phyloP scores from a whole-genome alignment of 2,113 vertebrate genomes.

The Prunella fulvescens region DNA sequence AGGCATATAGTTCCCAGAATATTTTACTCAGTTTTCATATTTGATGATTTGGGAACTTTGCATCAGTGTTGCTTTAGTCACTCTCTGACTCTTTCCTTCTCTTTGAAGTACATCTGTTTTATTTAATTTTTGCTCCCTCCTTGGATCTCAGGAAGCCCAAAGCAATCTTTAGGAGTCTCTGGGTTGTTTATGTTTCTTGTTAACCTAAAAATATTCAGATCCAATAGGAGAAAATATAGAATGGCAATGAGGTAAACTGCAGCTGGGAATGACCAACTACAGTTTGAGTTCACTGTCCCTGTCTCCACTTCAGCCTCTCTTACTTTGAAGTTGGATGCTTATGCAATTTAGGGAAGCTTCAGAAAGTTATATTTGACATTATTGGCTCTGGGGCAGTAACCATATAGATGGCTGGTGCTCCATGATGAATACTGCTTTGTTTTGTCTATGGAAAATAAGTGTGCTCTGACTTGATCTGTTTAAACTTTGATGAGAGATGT shows the following conservation, averaged over 20 bases:
- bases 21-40: not conserved
- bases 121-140: not conserved
- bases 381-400: not conserved
- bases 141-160: not conserved
- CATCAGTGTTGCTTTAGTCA: not conserved
- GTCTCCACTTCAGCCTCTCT: not conserved
- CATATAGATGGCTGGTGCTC: not conserved
- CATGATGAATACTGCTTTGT: not conserved
- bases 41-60: not conserved
- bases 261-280: not conserved
- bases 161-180: not conserved
- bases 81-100: not conserved
- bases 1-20: not conserved
- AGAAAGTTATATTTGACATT: not conserved
- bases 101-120: not conserved
- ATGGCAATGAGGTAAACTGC: not conserved
- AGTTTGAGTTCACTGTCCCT: not conserved
- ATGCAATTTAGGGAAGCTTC: not conserved
- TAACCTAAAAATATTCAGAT: not conserved
- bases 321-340: not conserved
- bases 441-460: not conserved
- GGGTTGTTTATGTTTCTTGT: not conserved
- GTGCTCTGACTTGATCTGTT: not conserved
- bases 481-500: not conserved
- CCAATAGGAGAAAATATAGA: not conserved